A percentile compares a stretch with the other conserved stretches of the same genome.
phyloP scores from a whole-genome alignment of 1,140 invertebrate genomes.

The Stenopsyche tienmushanensis region DNA sequence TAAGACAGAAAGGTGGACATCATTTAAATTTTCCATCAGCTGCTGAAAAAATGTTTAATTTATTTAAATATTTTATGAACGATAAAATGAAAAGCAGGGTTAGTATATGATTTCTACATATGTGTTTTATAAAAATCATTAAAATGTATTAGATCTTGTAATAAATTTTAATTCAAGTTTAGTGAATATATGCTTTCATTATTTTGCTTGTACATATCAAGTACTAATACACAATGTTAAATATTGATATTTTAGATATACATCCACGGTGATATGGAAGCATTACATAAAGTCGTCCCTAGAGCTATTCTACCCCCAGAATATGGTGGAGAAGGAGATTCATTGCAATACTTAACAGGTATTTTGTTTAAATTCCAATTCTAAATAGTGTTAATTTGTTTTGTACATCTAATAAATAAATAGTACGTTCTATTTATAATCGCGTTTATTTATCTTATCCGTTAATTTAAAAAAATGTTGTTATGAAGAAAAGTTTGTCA shows the following conservation, averaged over 20 bases:
- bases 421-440: no score
- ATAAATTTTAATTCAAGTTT: neutral
- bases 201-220: no score
- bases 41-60: conserved; percentile 51
- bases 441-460: no score
- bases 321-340: conserved; percentile 57
- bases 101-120: neutral
- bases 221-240: neutral
- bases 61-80: conserved; percentile 48
- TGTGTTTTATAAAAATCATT: conserved; percentile 31
- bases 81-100: conserved; percentile 14
- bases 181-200: no score
- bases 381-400: no score
- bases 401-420: no score
- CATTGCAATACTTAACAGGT: conserved; percentile 50
- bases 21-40: conserved; percentile 50
- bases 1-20: conserved; percentile 49
- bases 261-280: conserved; percentile 53
- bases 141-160: neutral
- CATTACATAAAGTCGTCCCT: conserved; percentile 53
- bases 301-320: conserved; percentile 57
- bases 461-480: no score
- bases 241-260: conserved; percentile 48
- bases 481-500: no score
- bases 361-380: no score